phyloP scores from a whole-genome alignment of 2,888 invertebrate species.

The Neoitamus cyanurus region DNA sequence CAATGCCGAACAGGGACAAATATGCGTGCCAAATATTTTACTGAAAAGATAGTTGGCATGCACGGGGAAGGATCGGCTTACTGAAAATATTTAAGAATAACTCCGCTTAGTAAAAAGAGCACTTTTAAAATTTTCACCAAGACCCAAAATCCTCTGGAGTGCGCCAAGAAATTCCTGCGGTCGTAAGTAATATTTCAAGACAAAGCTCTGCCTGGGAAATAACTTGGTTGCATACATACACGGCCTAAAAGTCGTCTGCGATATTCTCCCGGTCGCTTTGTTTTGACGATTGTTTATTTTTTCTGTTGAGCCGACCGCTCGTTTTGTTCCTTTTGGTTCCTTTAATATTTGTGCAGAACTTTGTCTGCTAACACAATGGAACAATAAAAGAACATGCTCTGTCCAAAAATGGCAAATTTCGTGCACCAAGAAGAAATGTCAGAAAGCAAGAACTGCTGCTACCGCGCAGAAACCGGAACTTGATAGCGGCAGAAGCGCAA shows the following conservation, averaged over 20 bases:
- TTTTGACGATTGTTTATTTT: background rate
- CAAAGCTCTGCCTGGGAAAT: background rate
- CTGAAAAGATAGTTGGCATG: background rate
- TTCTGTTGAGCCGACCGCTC: background rate
- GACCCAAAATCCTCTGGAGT: background rate
- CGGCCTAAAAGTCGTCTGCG: background rate
- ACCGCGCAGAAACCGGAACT: conserved; percentile 39
- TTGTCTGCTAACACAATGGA: conserved; percentile 48
- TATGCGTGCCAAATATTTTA: background rate
- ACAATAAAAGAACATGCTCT: conserved; percentile 53
- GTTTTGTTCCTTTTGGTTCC: background rate
- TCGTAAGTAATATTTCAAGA: background rate
- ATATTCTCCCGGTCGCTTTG: background rate
- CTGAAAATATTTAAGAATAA: background rate
- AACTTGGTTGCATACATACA: background rate
- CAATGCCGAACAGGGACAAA: background rate
- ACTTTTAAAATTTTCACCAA: background rate
- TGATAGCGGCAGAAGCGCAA: background rate
- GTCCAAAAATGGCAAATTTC: conserved; percentile 53
- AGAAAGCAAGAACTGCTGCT: conserved; percentile 35
- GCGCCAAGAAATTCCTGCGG: background rate
- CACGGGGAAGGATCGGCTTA: background rate
- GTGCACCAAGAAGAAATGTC: conserved; percentile 48
- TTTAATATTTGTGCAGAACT: conserved; percentile 40
- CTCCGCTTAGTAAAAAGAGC: background rate